Base-by-base conservation (phyloP, 2,113 vertebrate genomes). In the Romanogobio albipinnatus region DNA sequence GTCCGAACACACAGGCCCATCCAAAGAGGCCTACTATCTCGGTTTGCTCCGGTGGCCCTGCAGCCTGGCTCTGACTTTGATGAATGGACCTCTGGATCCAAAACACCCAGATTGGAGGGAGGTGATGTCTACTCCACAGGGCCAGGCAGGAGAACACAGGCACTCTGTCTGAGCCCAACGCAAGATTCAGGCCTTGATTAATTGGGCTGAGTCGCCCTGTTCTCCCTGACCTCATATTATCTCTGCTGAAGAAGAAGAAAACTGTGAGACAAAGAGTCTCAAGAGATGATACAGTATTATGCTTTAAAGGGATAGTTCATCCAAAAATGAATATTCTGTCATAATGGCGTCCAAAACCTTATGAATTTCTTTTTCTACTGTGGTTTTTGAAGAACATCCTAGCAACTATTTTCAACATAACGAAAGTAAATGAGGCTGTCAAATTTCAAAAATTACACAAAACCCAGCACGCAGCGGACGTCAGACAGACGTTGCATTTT, bases 31-130 rank as follows among this genome's bases (percentile, higher is more conserved):
- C 29, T 49, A 26, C 59, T 14, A 36, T 43, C 22, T 53, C 85
- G 82, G 87, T 88, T 75, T 87, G 86, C 89, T 90, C 85, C 82
- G 90, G 90, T 91, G 90, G 90, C 0, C 64, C 87, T 83, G 84
- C 81, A 85, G 71, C 36, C 86, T 45, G 81, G 39, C 89, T 86
- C 56, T 94, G 93, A 95, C 93, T 92, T 93, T 95, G 94, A 96
- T 94, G 85, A 94, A 97, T 96, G 92, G 90, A 90, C 90, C 90
- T 93, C 89, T 88, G 93, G 91, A 89, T 84, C 73, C 61, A 76
- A 39, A 76, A 47, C 71, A 45, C 49, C 76, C 77, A 47, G 77
- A 80, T 29, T 47, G 74, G 59, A 53, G 61, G 47, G 59, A 19
- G 73, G 74, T 19, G 22, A 76, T 91, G 93, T 79, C 85, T 83